Evolutionary conservation across 2,797 vertebrate species (phyloP).

Genomic region (Gambelia wislizenii): DNA sequence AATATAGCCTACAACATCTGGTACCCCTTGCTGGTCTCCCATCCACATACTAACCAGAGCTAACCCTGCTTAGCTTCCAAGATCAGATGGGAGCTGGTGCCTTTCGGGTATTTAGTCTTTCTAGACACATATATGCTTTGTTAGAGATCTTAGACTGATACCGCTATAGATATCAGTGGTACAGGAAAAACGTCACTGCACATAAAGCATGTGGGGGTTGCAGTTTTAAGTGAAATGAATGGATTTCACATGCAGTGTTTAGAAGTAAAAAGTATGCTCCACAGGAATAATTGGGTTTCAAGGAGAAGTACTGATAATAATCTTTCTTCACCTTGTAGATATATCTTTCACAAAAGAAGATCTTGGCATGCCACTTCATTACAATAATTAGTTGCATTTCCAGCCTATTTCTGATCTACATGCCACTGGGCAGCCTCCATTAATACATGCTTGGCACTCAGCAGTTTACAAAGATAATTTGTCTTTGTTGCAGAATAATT

Average conservation of each 20-base stretch:
- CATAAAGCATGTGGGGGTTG: neutral
- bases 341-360: neutral
- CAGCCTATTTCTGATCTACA: conserved; percentile 16
- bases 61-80: no score
- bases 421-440: conserved; percentile 39
- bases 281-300: neutral
- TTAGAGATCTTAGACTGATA: neutral
- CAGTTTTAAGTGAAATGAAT: neutral
- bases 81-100: no score
- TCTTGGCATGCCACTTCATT: conserved; percentile 35
- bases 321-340: neutral
- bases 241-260: neutral
- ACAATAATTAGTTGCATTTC: conserved; percentile 46
- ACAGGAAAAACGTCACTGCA: neutral
- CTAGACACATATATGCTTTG: neutral
- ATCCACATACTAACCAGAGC: no score
- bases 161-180: neutral
- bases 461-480: conserved; percentile 63
- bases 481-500: conserved; percentile 66
- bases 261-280: neutral
- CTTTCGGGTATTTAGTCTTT: no score
- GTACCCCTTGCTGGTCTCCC: no score
- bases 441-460: conserved; percentile 55
- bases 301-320: neutral
- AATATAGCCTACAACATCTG: no score